Evolutionary conservation across 2,888 invertebrate species (phyloP).

Genomic region (Anthophora plumipes): DNA sequence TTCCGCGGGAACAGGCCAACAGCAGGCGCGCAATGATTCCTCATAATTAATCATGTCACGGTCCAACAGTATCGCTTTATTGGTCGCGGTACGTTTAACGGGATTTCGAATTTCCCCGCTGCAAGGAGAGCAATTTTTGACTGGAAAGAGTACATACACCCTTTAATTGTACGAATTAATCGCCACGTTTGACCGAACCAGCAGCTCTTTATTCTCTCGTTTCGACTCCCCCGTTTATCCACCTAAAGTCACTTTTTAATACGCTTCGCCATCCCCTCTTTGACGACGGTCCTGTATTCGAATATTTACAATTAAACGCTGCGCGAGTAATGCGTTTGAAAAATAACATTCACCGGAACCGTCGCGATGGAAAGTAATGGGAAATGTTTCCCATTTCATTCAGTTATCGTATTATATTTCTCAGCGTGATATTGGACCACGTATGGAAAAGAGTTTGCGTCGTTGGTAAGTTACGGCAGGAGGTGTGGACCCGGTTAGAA

Average conservation of each 20-base stretch:
- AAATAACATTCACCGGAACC: not conserved
- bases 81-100: conserved; percentile 47
- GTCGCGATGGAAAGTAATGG: no score
- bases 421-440: not conserved
- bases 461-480: not conserved
- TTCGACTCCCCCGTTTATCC: not conserved
- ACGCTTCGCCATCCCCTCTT: not conserved
- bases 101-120: conserved; percentile 26
- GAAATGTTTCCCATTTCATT: not conserved
- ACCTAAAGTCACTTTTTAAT: not conserved
- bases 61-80: conserved; percentile 57
- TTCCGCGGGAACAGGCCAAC: conserved; percentile 24
- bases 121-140: not conserved
- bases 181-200: not conserved
- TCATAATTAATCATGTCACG: conserved; percentile 63
- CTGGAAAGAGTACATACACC: not conserved
- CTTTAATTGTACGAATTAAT: conserved; percentile 24
- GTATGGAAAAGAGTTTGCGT: not conserved
- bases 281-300: no score
- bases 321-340: not conserved
- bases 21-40: conserved; percentile 35
- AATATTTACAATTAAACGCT: not conserved
- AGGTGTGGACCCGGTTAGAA: not conserved
- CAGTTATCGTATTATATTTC: no score
- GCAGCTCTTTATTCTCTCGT: not conserved